These are phyloP conservation scores for Deroplatys truncata DNA, from an alignment of 2,888 invertebrate genomes.

Conservation along the genomic window DNA sequence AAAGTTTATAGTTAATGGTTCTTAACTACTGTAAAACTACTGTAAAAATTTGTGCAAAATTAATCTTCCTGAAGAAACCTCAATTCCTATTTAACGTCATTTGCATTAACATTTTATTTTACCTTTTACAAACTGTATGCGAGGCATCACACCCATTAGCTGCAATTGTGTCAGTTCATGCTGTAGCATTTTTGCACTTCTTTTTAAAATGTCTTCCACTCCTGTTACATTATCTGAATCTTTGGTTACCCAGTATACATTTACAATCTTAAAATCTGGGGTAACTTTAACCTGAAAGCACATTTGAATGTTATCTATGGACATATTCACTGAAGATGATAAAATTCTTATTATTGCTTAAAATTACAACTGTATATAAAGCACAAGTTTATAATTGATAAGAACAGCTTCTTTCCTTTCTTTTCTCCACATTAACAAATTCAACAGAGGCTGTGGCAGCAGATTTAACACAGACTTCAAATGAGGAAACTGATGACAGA, in stretches of 20 bases:
- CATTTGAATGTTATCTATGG: not conserved
- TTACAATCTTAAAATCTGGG: constrained; percentile 60
- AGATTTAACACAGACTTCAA: too few relatives aligned
- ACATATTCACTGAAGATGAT: too few relatives aligned
- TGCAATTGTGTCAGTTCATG: constrained; percentile 69
- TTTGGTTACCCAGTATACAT: constrained; percentile 63
- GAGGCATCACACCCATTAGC: constrained; percentile 72
- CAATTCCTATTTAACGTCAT: not conserved
- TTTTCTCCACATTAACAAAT: too few relatives aligned
- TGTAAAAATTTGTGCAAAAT: too few relatives aligned
- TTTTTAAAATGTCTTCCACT: constrained; percentile 52
- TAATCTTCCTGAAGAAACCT: not conserved
- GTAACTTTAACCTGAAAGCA: constrained; percentile 56
- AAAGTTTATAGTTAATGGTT: too few relatives aligned
- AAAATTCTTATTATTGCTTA: too few relatives aligned
- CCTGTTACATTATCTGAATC: constrained; percentile 47
- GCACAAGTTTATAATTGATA: too few relatives aligned
- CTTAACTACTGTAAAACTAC: too few relatives aligned
- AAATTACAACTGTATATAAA: too few relatives aligned
- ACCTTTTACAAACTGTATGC: constrained; percentile 69
- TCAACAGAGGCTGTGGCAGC: too few relatives aligned
- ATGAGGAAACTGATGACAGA: too few relatives aligned
- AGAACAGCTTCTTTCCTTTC: too few relatives aligned
- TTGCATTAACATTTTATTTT: not conserved
- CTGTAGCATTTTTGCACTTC: constrained; percentile 56